phyloP scores from a whole-genome alignment of 2,113 vertebrate species.

The Macrotis lagotis region DNA sequence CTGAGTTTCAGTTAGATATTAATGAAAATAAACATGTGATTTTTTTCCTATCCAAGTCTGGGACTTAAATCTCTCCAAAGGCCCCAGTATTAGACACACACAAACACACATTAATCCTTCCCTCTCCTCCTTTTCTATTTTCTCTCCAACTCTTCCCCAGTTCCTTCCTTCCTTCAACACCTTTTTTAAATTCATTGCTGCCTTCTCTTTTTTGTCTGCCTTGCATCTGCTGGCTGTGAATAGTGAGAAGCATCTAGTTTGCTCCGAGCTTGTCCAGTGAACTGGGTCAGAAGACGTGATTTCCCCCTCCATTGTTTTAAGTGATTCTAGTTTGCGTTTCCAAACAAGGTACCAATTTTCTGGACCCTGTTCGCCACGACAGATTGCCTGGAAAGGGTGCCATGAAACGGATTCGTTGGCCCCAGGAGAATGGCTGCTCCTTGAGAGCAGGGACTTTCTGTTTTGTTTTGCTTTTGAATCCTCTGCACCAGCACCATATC shows the following conservation, averaged over 20 bases:
- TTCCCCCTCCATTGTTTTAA: background rate
- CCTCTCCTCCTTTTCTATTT: background rate
- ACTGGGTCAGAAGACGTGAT: background rate
- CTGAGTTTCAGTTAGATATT: background rate
- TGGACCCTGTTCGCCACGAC: background rate
- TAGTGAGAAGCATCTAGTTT: background rate
- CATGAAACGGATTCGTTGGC: background rate
- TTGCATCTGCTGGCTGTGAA: background rate
- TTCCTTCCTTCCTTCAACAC: background rate
- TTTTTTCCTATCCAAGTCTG: background rate
- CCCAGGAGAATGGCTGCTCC: background rate
- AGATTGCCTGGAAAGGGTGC: background rate
- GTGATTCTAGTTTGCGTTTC: background rate
- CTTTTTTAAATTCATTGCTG: background rate
- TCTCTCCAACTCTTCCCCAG: background rate
- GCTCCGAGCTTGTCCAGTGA: background rate
- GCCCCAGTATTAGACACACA: too few species aligned
- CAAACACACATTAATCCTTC: background rate
- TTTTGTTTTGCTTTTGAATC: background rate
- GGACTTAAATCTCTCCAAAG: background rate
- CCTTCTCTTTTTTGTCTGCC: background rate
- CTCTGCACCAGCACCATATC: background rate
- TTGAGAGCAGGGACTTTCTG: background rate
- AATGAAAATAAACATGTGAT: background rate
- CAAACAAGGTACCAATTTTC: background rate